phyloP scores from a whole-genome alignment of 2,888 invertebrate genomes.

The Oscheius myriophilus region DNA sequence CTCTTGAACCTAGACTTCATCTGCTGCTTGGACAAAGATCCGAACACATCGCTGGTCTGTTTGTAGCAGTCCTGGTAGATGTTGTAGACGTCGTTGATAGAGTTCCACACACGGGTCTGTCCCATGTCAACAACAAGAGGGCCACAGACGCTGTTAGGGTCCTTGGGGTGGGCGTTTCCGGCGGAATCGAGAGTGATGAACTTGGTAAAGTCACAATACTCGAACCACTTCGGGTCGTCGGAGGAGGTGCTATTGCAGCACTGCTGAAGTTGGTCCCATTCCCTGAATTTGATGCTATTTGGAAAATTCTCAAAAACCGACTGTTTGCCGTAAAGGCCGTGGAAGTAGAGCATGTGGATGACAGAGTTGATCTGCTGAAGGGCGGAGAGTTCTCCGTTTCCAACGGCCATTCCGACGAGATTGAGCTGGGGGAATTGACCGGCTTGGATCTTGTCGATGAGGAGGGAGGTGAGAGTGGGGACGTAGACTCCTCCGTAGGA shows the following conservation, averaged over 20 bases:
- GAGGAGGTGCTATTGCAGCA: constrained; percentile 47
- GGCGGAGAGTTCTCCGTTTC: constrained; percentile 62
- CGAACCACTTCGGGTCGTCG: constrained; percentile 19
- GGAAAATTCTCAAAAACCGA: too few relatives aligned
- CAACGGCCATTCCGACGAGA: constrained; percentile 60
- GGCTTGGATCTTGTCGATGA: constrained; percentile 52
- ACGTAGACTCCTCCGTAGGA: constrained; percentile 61
- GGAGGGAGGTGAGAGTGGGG: constrained; percentile 49
- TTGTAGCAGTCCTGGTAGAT: constrained; percentile 63
- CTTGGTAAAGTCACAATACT: constrained; percentile 50
- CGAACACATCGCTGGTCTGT: constrained; percentile 20
- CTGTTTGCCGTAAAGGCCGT: constrained; percentile 59
- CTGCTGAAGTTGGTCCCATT: constrained; percentile 49
- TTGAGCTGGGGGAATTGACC: constrained; percentile 45
- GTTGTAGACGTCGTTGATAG: constrained; percentile 61
- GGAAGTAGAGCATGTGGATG: constrained; percentile 62
- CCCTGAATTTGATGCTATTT: constrained; percentile 33
- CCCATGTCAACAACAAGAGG: constrained; percentile 49
- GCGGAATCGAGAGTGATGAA: constrained; percentile 47
- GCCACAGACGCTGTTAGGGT: constrained; percentile 33
- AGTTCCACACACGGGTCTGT: constrained; percentile 50
- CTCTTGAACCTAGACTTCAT: constrained; percentile 10
- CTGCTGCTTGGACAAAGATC: neutral
- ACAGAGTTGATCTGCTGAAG: constrained; percentile 56
- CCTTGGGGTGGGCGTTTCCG: constrained; percentile 38